Evolutionary conservation across 2,888 invertebrate species (phyloP).

Genomic region (Netelia inedita): DNA sequence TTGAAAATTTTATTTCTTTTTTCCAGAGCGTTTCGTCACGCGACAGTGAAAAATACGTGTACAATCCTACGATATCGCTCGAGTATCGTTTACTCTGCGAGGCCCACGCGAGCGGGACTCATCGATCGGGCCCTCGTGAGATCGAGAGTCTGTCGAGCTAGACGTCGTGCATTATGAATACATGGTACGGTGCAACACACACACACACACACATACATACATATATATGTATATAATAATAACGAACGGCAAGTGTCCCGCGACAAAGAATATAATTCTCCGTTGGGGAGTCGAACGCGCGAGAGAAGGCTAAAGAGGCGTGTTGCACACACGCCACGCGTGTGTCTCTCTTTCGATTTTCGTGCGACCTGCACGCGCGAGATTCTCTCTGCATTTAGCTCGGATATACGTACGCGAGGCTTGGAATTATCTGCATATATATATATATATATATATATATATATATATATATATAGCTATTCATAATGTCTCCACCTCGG

Average conservation of each 20-base stretch:
- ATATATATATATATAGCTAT: slow-evolving; percentile 42
- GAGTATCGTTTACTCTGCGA: neutral
- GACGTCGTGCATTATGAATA: slow-evolving; percentile 3
- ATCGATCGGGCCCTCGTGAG: neutral
- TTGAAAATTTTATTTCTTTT: neutral
- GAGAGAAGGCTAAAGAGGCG: slow-evolving; percentile 40
- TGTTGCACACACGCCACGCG: slow-evolving; percentile 20
- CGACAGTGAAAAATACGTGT: neutral
- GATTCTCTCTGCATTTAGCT: slow-evolving; percentile 58
- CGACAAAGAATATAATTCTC: slow-evolving; percentile 48
- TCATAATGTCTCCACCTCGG: slow-evolving; percentile 66
- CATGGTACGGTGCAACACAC: neutral
- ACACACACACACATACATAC: neutral
- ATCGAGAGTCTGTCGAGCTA: neutral
- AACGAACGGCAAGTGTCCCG: slow-evolving; percentile 35
- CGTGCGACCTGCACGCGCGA: slow-evolving; percentile 66
- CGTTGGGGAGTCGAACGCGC: neutral
- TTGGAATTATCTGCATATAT: slow-evolving; percentile 20
- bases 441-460: slow-evolving; percentile 23
- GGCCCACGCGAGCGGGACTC: neutral
- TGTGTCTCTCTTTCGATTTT: slow-evolving; percentile 53
- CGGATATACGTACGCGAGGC: slow-evolving; percentile 40
- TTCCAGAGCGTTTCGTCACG: neutral
- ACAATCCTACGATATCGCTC: neutral
- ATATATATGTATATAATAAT: neutral